These are phyloP conservation scores for Rotaria sp. DNA, from an alignment of 2,888 invertebrate genomes.

Conservation along the genomic window DNA sequence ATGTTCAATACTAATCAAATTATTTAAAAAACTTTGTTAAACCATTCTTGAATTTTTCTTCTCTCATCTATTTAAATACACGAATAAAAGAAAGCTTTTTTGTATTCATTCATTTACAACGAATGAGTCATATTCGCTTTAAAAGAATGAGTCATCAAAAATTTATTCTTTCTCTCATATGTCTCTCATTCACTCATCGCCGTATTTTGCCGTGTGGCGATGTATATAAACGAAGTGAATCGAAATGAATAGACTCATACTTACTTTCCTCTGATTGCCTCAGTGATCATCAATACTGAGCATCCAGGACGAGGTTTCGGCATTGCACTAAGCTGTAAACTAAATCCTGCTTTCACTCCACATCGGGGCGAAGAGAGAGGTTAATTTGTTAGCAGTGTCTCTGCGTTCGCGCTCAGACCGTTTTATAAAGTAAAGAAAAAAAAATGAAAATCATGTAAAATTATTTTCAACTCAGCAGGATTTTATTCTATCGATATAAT, in stretches of 20 bases:
- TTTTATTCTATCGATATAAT: too few relatives aligned
- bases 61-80: too few relatives aligned
- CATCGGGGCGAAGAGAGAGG: not conserved
- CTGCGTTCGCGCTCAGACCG: not conserved
- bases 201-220: not conserved
- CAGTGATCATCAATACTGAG: not conserved
- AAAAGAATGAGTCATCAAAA: not conserved
- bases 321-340: not conserved
- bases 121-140: not conserved
- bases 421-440: not conserved
- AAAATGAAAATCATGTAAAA: not conserved
- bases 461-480: not conserved
- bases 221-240: not conserved
- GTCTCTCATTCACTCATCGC: not conserved
- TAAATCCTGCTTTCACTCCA: not conserved
- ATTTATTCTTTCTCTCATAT: not conserved
- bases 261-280: slow-evolving; percentile 17
- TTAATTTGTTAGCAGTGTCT: not conserved
- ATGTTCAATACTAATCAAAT: too few relatives aligned
- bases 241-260: not conserved
- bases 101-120: too few relatives aligned
- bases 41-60: too few relatives aligned
- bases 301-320: slow-evolving; percentile 19
- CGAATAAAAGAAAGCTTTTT: too few relatives aligned
- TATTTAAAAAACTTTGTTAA: too few relatives aligned